Conservation (phyloP, 1,140 invertebrate genomes). For the Hirudo medicinalis region DNA sequence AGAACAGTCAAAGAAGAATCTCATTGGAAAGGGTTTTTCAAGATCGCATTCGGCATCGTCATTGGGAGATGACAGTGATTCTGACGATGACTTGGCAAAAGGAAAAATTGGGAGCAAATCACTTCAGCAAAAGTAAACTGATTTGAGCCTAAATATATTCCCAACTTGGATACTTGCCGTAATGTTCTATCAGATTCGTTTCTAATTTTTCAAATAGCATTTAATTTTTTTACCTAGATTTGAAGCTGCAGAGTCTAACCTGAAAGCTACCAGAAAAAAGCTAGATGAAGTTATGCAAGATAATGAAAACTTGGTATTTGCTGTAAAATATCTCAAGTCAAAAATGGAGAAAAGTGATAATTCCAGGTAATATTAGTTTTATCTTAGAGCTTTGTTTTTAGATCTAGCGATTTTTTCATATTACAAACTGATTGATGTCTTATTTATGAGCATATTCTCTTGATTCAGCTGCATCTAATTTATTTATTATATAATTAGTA, state of each 20-base stretch:
- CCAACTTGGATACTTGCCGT: no score
- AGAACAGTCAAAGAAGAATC: no score
- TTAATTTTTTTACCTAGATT: constrained; percentile 61
- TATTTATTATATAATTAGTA: background rate
- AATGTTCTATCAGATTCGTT: no score
- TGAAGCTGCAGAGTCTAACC: constrained; percentile 72
- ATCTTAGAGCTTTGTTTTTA: background rate
- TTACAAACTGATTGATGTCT: background rate
- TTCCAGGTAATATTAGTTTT: background rate
- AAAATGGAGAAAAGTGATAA: constrained; percentile 14
- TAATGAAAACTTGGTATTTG: constrained; percentile 20
- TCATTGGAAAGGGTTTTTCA: no score
- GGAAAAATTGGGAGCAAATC: constrained; percentile 21
- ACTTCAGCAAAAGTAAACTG: constrained; percentile 4
- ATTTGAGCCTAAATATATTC: background rate
- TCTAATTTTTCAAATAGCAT: constrained; percentile 17
- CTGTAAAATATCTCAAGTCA: constrained; percentile 19
- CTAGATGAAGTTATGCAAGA: constrained; percentile 63
- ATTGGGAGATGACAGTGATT: no score
- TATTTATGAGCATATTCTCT: background rate
- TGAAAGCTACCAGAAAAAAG: constrained; percentile 61
- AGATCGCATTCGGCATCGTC: no score
- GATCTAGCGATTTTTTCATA: background rate
- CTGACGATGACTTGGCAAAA: constrained; percentile 51
- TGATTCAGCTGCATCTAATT: background rate